Base-by-base conservation (phyloP, 2,113 vertebrate species). In the Coptodon rendalli region DNA sequence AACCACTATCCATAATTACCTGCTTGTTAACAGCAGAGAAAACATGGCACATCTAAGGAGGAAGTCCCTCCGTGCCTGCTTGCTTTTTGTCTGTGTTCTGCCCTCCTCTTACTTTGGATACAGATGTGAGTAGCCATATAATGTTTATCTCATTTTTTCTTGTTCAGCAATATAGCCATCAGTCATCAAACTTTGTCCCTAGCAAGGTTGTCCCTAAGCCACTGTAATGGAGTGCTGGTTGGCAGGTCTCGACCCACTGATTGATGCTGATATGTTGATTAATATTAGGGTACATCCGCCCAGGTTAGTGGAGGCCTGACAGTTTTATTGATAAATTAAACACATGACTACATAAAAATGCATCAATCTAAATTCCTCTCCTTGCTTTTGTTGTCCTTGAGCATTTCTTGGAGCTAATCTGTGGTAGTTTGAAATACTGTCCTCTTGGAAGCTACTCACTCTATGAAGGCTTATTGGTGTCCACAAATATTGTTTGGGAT, bases 271-370 rank as follows among this genome's bases (percentile, higher is more conserved):
- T 43, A 86, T 82, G 86, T 94, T 96, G 95, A 96, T 95, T 89
- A 93, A 96, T 95, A 94, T 92, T 83, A 86, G 82, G 79, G 63
- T 86, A 91, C 88, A 90, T 82, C 89, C 83, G 88, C 92, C 93
- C 94, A 94, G 87, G 93, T 95, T 94, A 94, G 93, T 93, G 86
- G 86, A 91, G 87, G 79, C 87, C 87, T 91, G 94, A 94, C 95
- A 95, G 94, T 84, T 94, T 95, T 94, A 96, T 95, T 95, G 96
- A 96, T 94, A 92, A 95, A 96, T 96, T 94, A 94, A 95, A 94
- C 84, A 91, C 89, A 90, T 82, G 91, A 89, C 83, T 61, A 82
- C 90, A 89, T 91, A 91, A 93, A 95, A 94, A 83, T 22, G 84
- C 94, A 95, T 95, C 91, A 95, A 94, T 96, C 93, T 89, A 68